Evolutionary conservation across 2,113 vertebrate species (phyloP), one percentile per base, ranked within the genome.

Genomic region (Synchiropus splendidus): DNA sequence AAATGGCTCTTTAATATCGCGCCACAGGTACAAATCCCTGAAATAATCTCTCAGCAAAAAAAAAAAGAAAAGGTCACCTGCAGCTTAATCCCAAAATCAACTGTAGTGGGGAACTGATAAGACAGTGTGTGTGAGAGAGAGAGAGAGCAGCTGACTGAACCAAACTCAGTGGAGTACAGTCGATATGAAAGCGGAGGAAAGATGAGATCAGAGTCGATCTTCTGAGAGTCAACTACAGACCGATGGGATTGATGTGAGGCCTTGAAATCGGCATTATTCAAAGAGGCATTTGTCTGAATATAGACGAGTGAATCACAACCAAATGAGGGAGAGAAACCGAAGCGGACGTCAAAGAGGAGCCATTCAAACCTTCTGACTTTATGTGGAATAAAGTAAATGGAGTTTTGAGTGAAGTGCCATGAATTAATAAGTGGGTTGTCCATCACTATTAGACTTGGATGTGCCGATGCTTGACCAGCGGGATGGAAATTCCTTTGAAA

Each of bases 101-200:
- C 58, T 69, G 53, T 44, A 36, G 67, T 58, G 48, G 62, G 64
- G 64, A 72, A 61, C 74, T 67, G 74, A 77, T 75, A 71, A 75
- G 58, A 58, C 43, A 52, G 39, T 12, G 38, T 10, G 16, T 17
- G 17, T 46, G 43, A 14, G 12, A 16, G 27, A 8, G 21, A 27
- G 16, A 31, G 53, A 48, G 39, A 64, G 53, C 31, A 8, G 54
- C 49, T 2, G 14, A 51, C 56, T 54, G 34, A 45, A 18, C 6
- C 36, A 60, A 53, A 54, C 40, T 13, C 30, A 35, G 36, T 6
- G 15, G 12, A 36, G 41, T n/a, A n/a, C n/a, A n/a, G n/a, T n/a
- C n/a, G n/a, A n/a, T n/a, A n/a, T n/a, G n/a, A n/a, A n/a, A n/a
- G n/a, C n/a, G n/a, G n/a, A 54, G 46, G 21, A 42, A 40, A 49